Conservation (phyloP, 2,797 vertebrate genomes). For the Benthosema pterotum region DNA sequence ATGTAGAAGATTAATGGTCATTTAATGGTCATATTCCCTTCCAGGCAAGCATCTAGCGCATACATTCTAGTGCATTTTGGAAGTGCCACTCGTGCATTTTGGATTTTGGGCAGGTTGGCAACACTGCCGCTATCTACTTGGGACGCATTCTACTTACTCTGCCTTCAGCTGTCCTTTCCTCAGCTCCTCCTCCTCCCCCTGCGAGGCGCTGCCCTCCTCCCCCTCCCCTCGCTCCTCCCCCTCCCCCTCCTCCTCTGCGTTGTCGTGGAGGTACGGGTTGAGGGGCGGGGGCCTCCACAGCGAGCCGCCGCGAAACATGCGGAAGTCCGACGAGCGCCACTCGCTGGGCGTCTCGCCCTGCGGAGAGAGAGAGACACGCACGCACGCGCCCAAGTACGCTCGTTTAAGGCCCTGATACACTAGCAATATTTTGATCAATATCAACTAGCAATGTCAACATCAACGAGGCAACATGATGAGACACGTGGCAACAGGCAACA, state of each 20-base stretch:
- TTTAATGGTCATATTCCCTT: too few species aligned
- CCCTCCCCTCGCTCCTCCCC: constrained; percentile 52
- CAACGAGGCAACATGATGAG: too few species aligned
- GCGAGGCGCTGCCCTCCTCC: constrained; percentile 44
- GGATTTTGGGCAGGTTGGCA: too few species aligned
- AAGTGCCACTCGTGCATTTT: too few species aligned
- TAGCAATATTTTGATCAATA: too few species aligned
- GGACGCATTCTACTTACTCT: constrained; percentile 68
- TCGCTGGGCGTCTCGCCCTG: constrained; percentile 80
- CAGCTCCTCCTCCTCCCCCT: constrained; percentile 79
- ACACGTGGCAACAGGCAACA: too few species aligned
- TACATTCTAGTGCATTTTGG: too few species aligned
- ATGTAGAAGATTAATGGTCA: too few species aligned
- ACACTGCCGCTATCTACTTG: too few species aligned
- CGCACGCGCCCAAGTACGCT: not conserved
- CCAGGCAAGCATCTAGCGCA: too few species aligned
- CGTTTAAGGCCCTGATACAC: too few species aligned
- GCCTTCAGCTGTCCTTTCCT: constrained; percentile 84
- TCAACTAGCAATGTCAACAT: too few species aligned
- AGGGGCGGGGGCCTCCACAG: constrained; percentile 82
- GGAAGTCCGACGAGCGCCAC: constrained; percentile 81
- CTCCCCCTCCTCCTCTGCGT: constrained; percentile 63
- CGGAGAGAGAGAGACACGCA: not conserved
- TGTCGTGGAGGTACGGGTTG: constrained; percentile 75
- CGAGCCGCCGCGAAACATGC: constrained; percentile 83